Evolutionary conservation across 2,888 invertebrate genomes (phyloP), one percentile per base, ranked within the genome.

Genomic region (Hypena proboscidalis): DNA sequence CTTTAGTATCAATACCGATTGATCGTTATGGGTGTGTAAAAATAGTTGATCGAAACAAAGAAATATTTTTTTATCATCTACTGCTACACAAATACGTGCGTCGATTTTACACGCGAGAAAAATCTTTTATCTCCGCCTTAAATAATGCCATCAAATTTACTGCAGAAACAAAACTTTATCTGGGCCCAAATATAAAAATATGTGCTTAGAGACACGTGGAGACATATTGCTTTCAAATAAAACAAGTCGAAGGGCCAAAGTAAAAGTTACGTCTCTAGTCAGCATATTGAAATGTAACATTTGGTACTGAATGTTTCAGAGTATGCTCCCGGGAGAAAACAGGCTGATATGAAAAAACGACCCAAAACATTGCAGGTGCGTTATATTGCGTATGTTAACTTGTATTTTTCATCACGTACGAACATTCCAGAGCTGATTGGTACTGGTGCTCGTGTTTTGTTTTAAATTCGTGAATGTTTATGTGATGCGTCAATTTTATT

Each of bases 231-330:
- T 68, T 70, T 58, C 62, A 39, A 62, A 71, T 81, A 81, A 81
- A 83, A 80, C 70, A 72, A 68, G 66, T 62, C 68, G 63, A 58
- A 63, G 66, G 69, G 60, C 36, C 49, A 59, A 67, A 77, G 74
- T 74, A 74, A 78, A 80, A 80, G 77, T 83, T 71, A 70, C 70
- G 68, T 69, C 67, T 75, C 73, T 66, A 79, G 82, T 83, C 81
- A 79, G 83, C 85, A 82, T 86, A 86, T 85, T 86, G 87, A 82
- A 83, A 78, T 74, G 83, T 85, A 84, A 83, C 85, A 81, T 81
- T 83, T 80, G 82, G 76, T 63, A 69, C 69, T 65, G 74, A 74
- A 79, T 78, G 78, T 83, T 84, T 58, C 84, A 83, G 82, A 61
- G 31, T 36, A 54, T 51, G 51, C 35, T 53, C 71, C 58, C 37